A percentile compares a stretch with the other conserved stretches of the same genome.
Conservation (phyloP, 1,140 invertebrate species). For the Pogonomyrmex californicus region DNA sequence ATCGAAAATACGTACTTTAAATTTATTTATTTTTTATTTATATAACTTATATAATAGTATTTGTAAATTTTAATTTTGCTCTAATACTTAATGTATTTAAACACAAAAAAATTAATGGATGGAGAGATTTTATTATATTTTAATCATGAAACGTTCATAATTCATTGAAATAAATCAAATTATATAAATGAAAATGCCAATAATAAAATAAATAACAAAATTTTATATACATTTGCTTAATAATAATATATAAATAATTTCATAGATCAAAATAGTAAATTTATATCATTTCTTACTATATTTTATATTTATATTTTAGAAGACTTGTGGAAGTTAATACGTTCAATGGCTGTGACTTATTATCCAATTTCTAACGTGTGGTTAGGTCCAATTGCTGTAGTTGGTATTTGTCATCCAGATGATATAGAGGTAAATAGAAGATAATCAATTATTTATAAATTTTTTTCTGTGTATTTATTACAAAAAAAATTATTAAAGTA, state of each 20-base stretch:
- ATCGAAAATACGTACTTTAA: background rate
- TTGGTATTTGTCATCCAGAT: conserved; percentile 3
- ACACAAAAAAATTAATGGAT: background rate
- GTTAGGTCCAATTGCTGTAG: background rate
- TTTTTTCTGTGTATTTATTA: background rate
- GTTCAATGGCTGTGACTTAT: background rate
- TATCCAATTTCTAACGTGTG: conserved; percentile 18
- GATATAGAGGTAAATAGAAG: conserved; percentile 8
- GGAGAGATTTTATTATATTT: background rate
- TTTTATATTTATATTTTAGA: conserved; percentile 6
- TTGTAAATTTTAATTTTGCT: background rate
- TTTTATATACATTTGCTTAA: background rate
- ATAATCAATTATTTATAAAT: background rate
- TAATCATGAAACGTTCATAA: background rate
- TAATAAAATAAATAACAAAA: background rate
- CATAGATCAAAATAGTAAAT: background rate
- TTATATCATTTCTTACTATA: background rate
- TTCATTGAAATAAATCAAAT: background rate
- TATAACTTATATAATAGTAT: background rate
- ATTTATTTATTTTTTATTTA: background rate
- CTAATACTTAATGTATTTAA: background rate
- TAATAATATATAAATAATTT: background rate
- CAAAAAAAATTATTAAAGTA: background rate
- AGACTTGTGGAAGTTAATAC: background rate
- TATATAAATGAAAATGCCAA: background rate